Percentiles rank a stretch among this genome's conserved stretches.
These are phyloP conservation scores for Diphyllodes magnificus DNA, from an alignment of 2,113 vertebrate genomes.

Conservation along the genomic window DNA sequence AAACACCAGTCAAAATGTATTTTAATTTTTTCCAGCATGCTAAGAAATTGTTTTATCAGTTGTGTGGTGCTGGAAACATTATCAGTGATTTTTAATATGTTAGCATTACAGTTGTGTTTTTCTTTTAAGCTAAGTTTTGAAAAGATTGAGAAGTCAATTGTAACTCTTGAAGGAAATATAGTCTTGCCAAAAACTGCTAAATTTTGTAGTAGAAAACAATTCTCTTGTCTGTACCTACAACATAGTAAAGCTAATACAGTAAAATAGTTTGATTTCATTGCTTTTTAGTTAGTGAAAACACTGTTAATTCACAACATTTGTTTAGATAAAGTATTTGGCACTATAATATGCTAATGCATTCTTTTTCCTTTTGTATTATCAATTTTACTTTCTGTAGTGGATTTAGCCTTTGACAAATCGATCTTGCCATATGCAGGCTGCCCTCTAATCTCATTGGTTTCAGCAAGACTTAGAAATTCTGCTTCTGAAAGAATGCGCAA, in stretches of 20 bases:
- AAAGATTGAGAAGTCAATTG: not conserved
- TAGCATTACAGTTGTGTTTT: not conserved
- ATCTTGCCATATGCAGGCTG: not conserved
- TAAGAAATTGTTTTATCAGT: not conserved
- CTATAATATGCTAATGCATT: not conserved
- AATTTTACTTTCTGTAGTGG: not conserved
- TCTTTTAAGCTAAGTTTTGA: not conserved
- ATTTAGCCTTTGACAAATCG: not conserved
- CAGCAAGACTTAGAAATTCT: not conserved
- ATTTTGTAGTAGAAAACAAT: not conserved
- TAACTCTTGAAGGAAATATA: not conserved
- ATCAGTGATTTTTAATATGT: not conserved
- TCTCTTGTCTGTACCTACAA: not conserved
- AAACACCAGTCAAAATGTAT: not conserved
- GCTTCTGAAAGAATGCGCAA: not conserved
- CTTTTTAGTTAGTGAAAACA: not conserved
- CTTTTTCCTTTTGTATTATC: not conserved
- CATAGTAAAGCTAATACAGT: not conserved
- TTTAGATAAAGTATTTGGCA: not conserved
- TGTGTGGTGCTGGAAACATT: not conserved
- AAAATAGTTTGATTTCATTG: not conserved
- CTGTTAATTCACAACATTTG: not conserved
- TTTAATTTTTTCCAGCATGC: not conserved
- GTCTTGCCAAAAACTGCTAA: not conserved
- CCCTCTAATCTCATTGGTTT: not conserved